A percentile compares a stretch with the other conserved stretches of the same genome.
phyloP scores from a whole-genome alignment of 2,888 invertebrate genomes.

The Melanostoma mellinum region DNA sequence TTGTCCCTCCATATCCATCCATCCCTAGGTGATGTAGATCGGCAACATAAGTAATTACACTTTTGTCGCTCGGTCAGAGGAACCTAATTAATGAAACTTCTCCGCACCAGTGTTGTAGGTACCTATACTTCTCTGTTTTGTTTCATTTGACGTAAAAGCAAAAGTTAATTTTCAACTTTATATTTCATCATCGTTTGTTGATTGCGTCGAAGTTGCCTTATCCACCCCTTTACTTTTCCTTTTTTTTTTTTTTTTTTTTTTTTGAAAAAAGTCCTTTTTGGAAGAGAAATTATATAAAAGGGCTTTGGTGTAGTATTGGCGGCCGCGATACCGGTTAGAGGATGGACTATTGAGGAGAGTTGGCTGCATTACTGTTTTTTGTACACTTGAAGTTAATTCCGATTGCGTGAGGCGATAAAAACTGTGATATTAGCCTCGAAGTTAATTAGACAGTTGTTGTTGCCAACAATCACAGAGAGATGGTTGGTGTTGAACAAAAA shows the following conservation, averaged over 20 bases:
- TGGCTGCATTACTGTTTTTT: slow-evolving; percentile 73
- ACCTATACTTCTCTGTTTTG: slow-evolving; percentile 25
- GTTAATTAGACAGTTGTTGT: slow-evolving; percentile 74
- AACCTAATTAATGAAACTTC: slow-evolving; percentile 70
- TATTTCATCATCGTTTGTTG: slow-evolving; percentile 64
- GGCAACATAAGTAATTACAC: slow-evolving; percentile 57
- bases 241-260: not conserved
- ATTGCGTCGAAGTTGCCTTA: slow-evolving; percentile 36
- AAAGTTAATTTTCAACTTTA: slow-evolving; percentile 71
- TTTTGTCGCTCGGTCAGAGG: slow-evolving; percentile 68
- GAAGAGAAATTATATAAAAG: slow-evolving; percentile 31
- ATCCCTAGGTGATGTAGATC: slow-evolving; percentile 50
- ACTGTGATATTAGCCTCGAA: slow-evolving; percentile 72
- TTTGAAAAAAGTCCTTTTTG: slow-evolving; percentile 34
- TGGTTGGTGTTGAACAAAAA: slow-evolving; percentile 34
- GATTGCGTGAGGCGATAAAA: slow-evolving; percentile 80
- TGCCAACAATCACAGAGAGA: slow-evolving; percentile 57
- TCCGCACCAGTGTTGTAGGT: slow-evolving; percentile 25
- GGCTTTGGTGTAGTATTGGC: slow-evolving; percentile 15
- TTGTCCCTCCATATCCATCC: not conserved
- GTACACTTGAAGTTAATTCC: slow-evolving; percentile 81
- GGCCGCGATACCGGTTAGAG: not conserved
- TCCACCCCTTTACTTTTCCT: slow-evolving; percentile 33
- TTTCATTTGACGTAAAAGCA: slow-evolving; percentile 60
- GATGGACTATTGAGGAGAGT: slow-evolving; percentile 22